Base-by-base conservation (phyloP, 2,888 invertebrate genomes). In the Syrphus vitripennis region DNA sequence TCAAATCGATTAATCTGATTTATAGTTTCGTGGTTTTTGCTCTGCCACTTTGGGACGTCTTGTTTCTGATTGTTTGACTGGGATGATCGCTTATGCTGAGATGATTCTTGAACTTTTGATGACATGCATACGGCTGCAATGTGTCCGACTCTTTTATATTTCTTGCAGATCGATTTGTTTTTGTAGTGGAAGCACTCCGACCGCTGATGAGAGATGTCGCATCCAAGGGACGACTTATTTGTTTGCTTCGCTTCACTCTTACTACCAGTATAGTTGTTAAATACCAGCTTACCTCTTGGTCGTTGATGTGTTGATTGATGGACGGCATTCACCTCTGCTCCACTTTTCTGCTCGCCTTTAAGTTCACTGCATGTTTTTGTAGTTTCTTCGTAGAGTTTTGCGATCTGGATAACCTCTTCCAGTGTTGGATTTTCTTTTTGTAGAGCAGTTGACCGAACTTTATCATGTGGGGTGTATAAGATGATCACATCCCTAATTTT, bases 251-350 rank as follows among this genome's bases (percentile, higher is more conserved):
- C n/a, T n/a, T n/a, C n/a, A n/a, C n/a, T n/a, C n/a, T n/a, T n/a
- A n/a, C n/a, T n/a, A n/a, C n/a, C n/a, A n/a, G n/a, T n/a, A n/a
- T n/a, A n/a, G n/a, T n/a, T n/a, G n/a, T n/a, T n/a, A n/a, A n/a
- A n/a, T n/a, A n/a, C n/a, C n/a, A n/a, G n/a, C 29, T 48, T 70
- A 61, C n/a, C 59, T 48, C 42, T 77, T 69, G 31, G 53, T 48
- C 69, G 42, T 70, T 69, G 50, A 37, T 45, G 31, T 70, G 70
- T 48, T 42, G 45, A 42, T 26, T 37, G 34, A 61, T 77, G 70
- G 19, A 59, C 9, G 19, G 57, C 26, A n/a, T 40, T 19, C 19
- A 37, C 42, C 16, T 42, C 61, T 21, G 70, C 59, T 37, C 1
- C 37, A 37, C 37, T 37, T 37, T 37, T 37, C 37, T 14, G 37